Evolutionary conservation across 2,113 vertebrate species (phyloP).

Genomic region (Noctilio leporinus): DNA sequence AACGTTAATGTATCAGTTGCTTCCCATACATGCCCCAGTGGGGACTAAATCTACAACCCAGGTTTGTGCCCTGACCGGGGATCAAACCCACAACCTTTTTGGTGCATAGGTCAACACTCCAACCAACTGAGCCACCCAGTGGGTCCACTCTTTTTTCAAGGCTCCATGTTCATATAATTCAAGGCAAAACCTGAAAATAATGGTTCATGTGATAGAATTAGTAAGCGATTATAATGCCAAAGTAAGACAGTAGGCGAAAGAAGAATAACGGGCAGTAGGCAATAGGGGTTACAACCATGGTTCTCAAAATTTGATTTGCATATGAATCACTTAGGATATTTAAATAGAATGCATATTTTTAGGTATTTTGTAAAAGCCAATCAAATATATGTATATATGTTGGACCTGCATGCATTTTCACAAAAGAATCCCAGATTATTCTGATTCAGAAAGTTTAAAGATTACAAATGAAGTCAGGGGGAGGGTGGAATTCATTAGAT

Average conservation of each 20-base stretch:
- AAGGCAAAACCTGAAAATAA: neutral
- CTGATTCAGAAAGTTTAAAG: neutral
- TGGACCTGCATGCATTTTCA: neutral
- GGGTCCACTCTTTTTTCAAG: neutral
- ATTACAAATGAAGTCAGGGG: neutral
- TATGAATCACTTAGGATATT: neutral
- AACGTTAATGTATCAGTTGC: no score
- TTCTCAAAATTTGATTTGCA: neutral
- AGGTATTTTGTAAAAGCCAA: neutral
- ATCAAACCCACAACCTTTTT: no score
- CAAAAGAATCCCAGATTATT: neutral
- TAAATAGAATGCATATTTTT: neutral
- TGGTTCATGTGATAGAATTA: neutral
- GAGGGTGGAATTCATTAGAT: neutral
- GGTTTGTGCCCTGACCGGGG: no score
- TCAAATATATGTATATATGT: neutral
- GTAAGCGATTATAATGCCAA: neutral
- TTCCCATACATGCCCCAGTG: no score
- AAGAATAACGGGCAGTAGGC: neutral
- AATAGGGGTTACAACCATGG: neutral
- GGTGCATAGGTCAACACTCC: no score
- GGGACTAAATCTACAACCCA: no score
- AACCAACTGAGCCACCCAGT: no score
- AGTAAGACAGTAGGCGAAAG: neutral
- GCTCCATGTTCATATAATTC: neutral